A percentile compares a stretch with the other conserved stretches of the same genome.
Evolutionary conservation across 1,140 invertebrate species (phyloP).

Genomic region (Chlorops oryzae): DNA sequence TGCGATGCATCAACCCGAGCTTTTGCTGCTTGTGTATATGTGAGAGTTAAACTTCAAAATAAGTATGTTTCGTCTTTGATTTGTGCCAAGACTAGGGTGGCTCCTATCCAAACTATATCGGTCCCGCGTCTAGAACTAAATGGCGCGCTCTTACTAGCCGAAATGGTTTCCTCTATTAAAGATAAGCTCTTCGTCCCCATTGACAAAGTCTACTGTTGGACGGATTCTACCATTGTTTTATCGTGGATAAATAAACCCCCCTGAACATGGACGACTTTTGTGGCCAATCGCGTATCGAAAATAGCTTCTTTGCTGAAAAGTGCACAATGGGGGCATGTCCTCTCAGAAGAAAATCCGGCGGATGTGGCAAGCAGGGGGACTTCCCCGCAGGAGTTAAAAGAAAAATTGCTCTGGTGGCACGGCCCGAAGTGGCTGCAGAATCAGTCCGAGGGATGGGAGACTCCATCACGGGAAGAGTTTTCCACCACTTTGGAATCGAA

Average conservation of each 20-base stretch:
- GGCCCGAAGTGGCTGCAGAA: too few species aligned
- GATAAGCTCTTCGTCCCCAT: not conserved
- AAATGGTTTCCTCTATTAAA: not conserved
- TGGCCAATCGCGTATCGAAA: conserved; percentile 42
- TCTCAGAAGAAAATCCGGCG: conserved; percentile 27
- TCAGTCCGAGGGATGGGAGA: too few species aligned
- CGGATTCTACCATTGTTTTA: conserved; percentile 47
- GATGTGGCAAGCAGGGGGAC: too few species aligned
- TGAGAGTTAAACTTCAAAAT: conserved; percentile 17
- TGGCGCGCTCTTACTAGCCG: conserved; percentile 26
- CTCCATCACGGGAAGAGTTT: too few species aligned
- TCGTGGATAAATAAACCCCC: conserved; percentile 29
- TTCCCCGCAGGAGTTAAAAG: too few species aligned
- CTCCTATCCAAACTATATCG: conserved; percentile 28
- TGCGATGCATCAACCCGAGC: conserved; percentile 36
- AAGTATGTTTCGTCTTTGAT: conserved; percentile 17
- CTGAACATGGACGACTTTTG: conserved; percentile 36
- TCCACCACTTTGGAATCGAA: too few species aligned
- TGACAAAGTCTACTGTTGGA: conserved; percentile 34
- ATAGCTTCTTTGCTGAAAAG: conserved; percentile 26
- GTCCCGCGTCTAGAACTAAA: conserved; percentile 37
- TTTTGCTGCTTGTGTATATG: conserved; percentile 40
- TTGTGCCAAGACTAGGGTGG: conserved; percentile 31
- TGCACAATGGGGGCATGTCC: conserved; percentile 47
- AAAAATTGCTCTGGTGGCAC: too few species aligned